These are phyloP conservation scores for Parus major DNA, from an alignment of 2,113 vertebrate species.

Conservation along the genomic window DNA sequence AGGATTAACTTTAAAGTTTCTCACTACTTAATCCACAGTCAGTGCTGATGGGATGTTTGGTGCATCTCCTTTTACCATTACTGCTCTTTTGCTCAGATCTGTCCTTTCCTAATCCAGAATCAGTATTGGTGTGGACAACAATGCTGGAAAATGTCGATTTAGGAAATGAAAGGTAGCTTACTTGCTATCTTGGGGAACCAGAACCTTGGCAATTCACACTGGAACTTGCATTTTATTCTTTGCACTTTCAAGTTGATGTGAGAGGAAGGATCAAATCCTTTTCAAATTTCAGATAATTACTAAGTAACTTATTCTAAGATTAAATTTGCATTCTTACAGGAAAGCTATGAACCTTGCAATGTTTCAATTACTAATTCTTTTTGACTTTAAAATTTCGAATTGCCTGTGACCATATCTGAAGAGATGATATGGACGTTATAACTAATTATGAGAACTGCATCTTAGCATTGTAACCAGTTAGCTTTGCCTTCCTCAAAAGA, in stretches of 20 bases:
- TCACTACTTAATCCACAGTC: background rate
- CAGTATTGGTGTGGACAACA: background rate
- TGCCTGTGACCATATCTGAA: conserved; percentile 8
- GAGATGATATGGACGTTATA: background rate
- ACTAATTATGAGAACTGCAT: background rate
- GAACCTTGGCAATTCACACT: background rate
- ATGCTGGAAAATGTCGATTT: background rate
- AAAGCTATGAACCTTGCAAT: conserved; percentile 42
- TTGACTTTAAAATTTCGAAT: background rate
- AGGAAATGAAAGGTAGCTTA: background rate
- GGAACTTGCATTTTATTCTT: background rate
- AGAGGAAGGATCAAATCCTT: background rate
- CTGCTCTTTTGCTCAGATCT: background rate
- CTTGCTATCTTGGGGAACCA: background rate
- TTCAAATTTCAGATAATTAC: background rate
- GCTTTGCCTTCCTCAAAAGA: background rate
- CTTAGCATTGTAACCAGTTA: background rate
- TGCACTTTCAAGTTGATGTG: background rate
- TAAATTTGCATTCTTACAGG: conserved; percentile 32
- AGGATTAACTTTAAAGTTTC: background rate
- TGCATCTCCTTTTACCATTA: background rate
- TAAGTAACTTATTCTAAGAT: conserved; percentile 17
- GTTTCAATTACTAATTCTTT: conserved; percentile 23
- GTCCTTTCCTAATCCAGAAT: background rate
- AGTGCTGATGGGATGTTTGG: background rate